Evolutionary conservation across 2,113 vertebrate genomes (phyloP).

Genomic region (Sander lucioperca): DNA sequence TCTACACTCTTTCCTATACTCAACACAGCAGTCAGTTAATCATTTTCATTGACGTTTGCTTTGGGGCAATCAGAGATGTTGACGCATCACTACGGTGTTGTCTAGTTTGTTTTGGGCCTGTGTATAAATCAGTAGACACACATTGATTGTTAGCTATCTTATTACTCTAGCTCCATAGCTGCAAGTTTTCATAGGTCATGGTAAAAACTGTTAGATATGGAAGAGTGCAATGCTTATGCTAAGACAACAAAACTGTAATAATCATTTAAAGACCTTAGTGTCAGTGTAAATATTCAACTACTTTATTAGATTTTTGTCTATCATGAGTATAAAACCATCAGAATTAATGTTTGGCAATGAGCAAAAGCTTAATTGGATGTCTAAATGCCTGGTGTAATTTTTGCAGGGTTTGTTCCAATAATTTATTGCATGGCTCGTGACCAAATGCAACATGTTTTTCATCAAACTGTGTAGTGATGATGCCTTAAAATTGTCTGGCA

Average conservation of each 20-base stretch:
- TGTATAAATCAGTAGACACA: constrained; percentile 70
- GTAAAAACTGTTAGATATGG: constrained; percentile 18
- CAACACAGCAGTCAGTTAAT: constrained; percentile 59
- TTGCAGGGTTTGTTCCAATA: constrained; percentile 49
- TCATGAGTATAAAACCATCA: constrained; percentile 18
- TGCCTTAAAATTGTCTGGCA: constrained; percentile 48
- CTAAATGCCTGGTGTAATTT: constrained; percentile 48
- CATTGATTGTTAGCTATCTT: constrained; percentile 66
- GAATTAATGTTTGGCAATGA: constrained; percentile 48
- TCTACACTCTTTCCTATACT: constrained; percentile 11
- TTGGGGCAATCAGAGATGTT: constrained; percentile 68
- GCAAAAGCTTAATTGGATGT: constrained; percentile 56
- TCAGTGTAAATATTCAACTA: constrained; percentile 14
- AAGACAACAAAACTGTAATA: neutral
- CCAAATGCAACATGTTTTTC: constrained; percentile 48
- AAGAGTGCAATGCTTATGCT: neutral
- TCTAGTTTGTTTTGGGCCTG: constrained; percentile 60
- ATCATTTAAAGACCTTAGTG: constrained; percentile 11
- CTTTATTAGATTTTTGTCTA: neutral
- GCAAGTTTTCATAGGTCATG: constrained; percentile 34
- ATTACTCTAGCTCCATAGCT: constrained; percentile 54
- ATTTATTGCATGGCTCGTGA: constrained; percentile 54
- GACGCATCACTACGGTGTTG: constrained; percentile 61
- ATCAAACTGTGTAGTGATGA: constrained; percentile 39
- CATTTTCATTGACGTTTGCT: constrained; percentile 69